phyloP scores from a whole-genome alignment of 2,113 vertebrate species.

The Psilopsiagon aurifrons region DNA sequence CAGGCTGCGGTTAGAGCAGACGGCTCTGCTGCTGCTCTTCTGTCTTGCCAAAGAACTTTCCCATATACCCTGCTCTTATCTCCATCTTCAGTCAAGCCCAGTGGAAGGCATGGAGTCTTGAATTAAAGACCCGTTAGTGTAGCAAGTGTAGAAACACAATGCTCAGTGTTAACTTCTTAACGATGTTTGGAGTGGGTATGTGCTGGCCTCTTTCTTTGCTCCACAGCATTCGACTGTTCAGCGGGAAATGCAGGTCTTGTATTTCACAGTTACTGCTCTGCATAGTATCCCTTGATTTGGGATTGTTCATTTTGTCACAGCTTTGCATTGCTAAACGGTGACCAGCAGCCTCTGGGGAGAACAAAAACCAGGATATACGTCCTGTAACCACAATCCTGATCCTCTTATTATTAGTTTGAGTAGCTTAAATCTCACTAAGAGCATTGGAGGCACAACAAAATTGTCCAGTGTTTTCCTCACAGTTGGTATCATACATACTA shows the following conservation, averaged over 20 bases:
- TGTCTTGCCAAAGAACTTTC: background rate
- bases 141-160: background rate
- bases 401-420: background rate
- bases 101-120: background rate
- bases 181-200: fast-evolving
- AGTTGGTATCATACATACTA: background rate
- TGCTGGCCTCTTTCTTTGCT: background rate
- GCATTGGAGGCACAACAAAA: background rate
- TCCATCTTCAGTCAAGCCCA: background rate
- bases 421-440: background rate
- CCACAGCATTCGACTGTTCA: background rate
- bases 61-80: background rate
- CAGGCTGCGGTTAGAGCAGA: background rate
- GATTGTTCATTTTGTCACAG: background rate
- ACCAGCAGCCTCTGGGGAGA: background rate
- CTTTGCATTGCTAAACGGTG: background rate
- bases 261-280: background rate
- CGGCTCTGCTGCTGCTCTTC: background rate
- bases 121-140: background rate
- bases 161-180: background rate
- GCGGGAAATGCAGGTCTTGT: background rate
- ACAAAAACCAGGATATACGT: fast-evolving
- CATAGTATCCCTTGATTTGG: background rate
- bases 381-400: background rate
- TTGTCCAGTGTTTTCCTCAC: background rate